Evolutionary conservation across 2,888 invertebrate species (phyloP).

Genomic region (Pycnomerus fuliginosus): DNA sequence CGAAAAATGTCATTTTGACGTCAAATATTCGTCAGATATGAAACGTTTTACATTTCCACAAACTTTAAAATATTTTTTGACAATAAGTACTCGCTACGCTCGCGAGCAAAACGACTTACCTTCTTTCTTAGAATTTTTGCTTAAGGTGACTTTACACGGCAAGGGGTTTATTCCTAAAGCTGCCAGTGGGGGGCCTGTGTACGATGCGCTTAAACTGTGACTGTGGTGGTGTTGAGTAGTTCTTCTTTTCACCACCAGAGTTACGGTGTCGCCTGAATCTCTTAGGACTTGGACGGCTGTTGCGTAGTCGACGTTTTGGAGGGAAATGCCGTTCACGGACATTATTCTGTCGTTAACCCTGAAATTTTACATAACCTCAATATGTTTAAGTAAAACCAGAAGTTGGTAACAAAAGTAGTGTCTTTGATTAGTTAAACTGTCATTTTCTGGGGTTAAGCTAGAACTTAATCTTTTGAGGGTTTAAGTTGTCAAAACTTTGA

Average conservation of each 20-base stretch:
- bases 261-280: conserved; percentile 87
- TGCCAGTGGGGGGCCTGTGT: conserved; percentile 41
- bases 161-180: conserved; percentile 50
- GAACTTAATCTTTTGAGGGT: no score
- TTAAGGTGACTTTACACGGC: conserved; percentile 77
- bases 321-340: conserved; percentile 91
- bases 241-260: conserved; percentile 84
- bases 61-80: no score
- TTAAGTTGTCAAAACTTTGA: no score
- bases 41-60: no score
- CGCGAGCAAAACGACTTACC: no score
- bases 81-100: no score
- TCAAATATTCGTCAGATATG: no score
- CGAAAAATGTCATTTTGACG: no score
- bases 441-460: no score
- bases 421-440: background rate
- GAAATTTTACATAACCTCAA: no score
- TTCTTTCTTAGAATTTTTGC: conserved; percentile 93
- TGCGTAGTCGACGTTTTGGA: conserved; percentile 97
- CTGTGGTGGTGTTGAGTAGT: conserved; percentile 45
- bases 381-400: background rate
- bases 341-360: conserved; percentile 98
- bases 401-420: background rate
- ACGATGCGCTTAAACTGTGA: conserved; percentile 50
- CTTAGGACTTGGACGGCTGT: conserved; percentile 89